Evolutionary conservation across 2,888 invertebrate genomes (phyloP), one percentile per base, ranked within the genome.

Genomic region (Pyrgus malvae): DNA sequence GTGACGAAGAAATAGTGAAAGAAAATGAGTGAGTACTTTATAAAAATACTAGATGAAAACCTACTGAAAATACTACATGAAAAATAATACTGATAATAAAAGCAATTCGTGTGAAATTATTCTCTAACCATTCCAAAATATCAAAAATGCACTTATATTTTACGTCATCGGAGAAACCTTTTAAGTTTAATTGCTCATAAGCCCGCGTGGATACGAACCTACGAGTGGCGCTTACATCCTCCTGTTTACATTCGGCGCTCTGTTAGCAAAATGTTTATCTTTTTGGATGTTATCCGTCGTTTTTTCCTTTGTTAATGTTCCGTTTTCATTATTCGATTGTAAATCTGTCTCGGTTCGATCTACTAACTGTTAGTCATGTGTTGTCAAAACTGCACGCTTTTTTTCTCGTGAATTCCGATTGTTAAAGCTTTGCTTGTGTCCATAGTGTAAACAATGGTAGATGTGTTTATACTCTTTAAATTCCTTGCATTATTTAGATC

Each of bases 261-360:
- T 62, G 64, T 69, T 74, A 71, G 71, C 73, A 69, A 70, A 74
- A 74, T 81, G 81, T 83, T 83, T 83, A 82, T 70, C 74, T 74
- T 65, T 78, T 80, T 80, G 80, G 77, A 74, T 75, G 79, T 72
- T 76, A 73, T 80, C 80, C 72, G 68, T 77, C 76, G 72, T 71
- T 69, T 70, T 71, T 72, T 68, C 70, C 70, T 74, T 79, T 78
- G 74, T 78, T 75, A 74, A 73, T 74, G 71, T 70, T 72, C 71
- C 63, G 64, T 67, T 72, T 72, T 72, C 71, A 74, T 72, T 74
- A 70, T 72, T 68, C 68, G 67, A 72, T 70, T 74, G 74, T 80
- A 79, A 80, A 79, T 78, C 75, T 75, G 71, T 74, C 72, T 65
- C 65, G 60, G 66, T 70, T 67, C 67, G 61, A 66, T 65, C 65